phyloP scores from a whole-genome alignment of 1,140 invertebrate genomes.

The Chrysomallon squamiferum region DNA sequence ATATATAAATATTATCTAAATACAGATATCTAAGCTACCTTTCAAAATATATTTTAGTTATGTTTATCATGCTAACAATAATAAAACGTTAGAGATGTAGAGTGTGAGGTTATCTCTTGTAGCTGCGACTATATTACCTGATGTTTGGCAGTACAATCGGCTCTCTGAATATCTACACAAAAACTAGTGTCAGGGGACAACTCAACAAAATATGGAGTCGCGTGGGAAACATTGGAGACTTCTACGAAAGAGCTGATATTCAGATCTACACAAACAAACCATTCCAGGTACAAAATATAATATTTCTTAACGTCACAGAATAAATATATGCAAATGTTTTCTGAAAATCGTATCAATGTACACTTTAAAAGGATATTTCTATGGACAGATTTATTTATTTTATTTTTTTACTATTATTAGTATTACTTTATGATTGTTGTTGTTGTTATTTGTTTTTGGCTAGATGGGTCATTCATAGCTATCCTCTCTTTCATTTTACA shows the following conservation, averaged over 20 bases:
- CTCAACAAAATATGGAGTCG: conserved; percentile 37
- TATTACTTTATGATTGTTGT: too few relatives aligned
- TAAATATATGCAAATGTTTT: background rate
- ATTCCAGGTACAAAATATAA: conserved; percentile 43
- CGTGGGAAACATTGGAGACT: conserved; percentile 49
- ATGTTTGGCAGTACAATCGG: conserved; percentile 61
- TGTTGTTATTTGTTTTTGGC: too few relatives aligned
- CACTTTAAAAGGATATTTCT: background rate
- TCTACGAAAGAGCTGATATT: conserved; percentile 48
- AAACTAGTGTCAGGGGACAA: conserved; percentile 30
- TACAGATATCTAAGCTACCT: too few relatives aligned
- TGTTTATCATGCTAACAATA: too few relatives aligned
- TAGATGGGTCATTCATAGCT: too few relatives aligned
- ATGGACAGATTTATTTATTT: background rate
- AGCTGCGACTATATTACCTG: conserved; percentile 59
- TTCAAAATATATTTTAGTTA: too few relatives aligned
- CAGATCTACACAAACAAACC: conserved; percentile 31
- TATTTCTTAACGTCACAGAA: too few relatives aligned
- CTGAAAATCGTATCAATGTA: background rate
- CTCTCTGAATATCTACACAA: conserved; percentile 53
- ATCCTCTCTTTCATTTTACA: too few relatives aligned
- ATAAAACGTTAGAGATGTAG: too few relatives aligned
- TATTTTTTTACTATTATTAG: background rate
- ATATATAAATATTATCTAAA: too few relatives aligned
- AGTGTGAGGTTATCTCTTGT: conserved; percentile 18